Conservation (phyloP, 2,888 invertebrate species). For the Pollenia amentaria region DNA sequence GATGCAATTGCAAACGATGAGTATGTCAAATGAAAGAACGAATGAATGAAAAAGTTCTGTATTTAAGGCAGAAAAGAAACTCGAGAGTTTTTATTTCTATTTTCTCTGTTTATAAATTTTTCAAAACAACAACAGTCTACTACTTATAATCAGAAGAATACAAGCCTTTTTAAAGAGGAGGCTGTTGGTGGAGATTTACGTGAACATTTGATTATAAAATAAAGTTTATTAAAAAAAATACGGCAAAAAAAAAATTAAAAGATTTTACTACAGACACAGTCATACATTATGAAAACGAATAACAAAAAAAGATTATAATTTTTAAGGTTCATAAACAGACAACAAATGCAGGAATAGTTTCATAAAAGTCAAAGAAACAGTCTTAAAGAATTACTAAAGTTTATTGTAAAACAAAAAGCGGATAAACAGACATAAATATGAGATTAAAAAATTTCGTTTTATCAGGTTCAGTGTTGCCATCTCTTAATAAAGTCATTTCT, state of each 20-base stretch:
- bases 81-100: constrained; percentile 21
- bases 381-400: not conserved
- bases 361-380: not conserved
- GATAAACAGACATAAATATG: not conserved
- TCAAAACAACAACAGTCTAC: constrained; percentile 21
- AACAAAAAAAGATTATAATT: constrained; percentile 58
- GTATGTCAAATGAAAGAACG: constrained; percentile 62
- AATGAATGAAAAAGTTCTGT: constrained; percentile 49
- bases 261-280: constrained; percentile 1
- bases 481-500: no score
- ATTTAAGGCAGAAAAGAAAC: constrained; percentile 21
- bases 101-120: constrained; percentile 27
- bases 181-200: constrained; percentile 24
- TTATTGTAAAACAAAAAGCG: not conserved
- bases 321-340: constrained; percentile 37
- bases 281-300: constrained; percentile 16
- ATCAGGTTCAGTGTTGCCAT: not conserved
- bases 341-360: constrained; percentile 29
- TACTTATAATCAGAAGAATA: not conserved
- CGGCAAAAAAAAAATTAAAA: constrained; percentile 10
- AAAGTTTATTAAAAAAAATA: constrained; percentile 53
- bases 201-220: constrained; percentile 56
- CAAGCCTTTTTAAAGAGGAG: not conserved
- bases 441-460: no score
- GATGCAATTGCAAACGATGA: constrained; percentile 51